Evolutionary conservation across 2,797 vertebrate species (phyloP), one percentile per base, ranked within the genome.

Genomic region (Apogon talboti): DNA sequence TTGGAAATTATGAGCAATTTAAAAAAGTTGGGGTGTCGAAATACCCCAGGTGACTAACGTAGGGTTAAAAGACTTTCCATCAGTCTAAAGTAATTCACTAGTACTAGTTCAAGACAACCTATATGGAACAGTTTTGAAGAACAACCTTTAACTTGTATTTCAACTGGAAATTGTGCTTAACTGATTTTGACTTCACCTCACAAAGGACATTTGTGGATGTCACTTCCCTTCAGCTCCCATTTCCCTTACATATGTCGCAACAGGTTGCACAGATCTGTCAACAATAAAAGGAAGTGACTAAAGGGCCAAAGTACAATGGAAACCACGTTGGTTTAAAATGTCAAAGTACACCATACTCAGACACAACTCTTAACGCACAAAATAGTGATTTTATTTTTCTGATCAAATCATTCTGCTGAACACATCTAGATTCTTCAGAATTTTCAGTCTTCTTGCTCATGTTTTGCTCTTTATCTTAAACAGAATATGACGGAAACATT

Each of bases 351-450:
- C 62, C 21, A 81, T 8, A 80, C n/a, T n/a, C n/a, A n/a, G n/a
- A n/a, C n/a, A n/a, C n/a, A n/a, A n/a, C n/a, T n/a, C n/a, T n/a
- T n/a, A n/a, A n/a, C n/a, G n/a, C n/a, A n/a, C 56, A 82, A 80
- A 53, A 16, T 45, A 63, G 10, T 74, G n/a, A 45, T 38, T 88
- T 87, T 85, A 85, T 78, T 74, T 66, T 73, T 46, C 4, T 4
- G 44, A 58, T 55, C 14, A 78, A 61, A 78, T 33, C 14, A 42
- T 74, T 77, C 53, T 54, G 66, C 15, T 66, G 38, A 76, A 69
- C 51, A 81, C 69, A 79, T 67, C 15, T 42, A 41, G n/a, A 43
- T 47, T 54, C 0, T 30, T 19, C 21, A 2, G 6, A 13, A 9
- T 46, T 35, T 13, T 47, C 38, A 15, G 13, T 46, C 11, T 11